Base-by-base conservation (phyloP, 1,140 invertebrate species). In the Vollenhovia emeryi region DNA sequence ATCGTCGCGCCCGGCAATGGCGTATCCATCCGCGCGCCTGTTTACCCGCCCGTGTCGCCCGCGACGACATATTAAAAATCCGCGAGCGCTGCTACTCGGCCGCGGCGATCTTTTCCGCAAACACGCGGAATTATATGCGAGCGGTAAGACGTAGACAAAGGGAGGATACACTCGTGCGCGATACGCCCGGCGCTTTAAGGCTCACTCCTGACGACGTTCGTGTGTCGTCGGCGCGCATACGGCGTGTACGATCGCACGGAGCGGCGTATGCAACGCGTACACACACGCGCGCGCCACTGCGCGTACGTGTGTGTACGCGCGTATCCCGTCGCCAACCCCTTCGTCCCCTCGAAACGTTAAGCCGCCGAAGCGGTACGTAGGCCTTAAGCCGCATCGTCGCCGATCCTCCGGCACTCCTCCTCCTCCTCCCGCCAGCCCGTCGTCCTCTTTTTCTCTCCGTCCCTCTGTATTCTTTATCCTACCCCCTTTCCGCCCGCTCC, bases 81-180 rank as follows among this genome's bases (percentile, higher is more conserved):
- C 86, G 91, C 59, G 80, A 75, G 85, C 33, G 60, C 21, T n/a
- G 36, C 62, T 24, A 40, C 55, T 74, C 84, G n/a, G 74, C 40
- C 60, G 24, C 79, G 43, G 79, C 86, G 73, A 95, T 94, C 94
- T 93, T 93, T 94, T 94, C 84, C 89, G 93, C 93, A 95, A 94
- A 95, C 94, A 94, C 86, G 50, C 66, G 92, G 94, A 94, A 94
- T 94, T 94, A 93, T 92, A 93, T 93, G 92, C 93, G 94, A 94
- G 93, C 93, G 91, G 71, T 95, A 95, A 95, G 94, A 94, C 94
- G 93, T 93, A 94, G 94, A 95, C 94, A 95, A 95, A 95, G 92
- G 91, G 79, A 50, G 79, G 55, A 71, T 68, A 80, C 48, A 33
- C 36, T 60, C 59, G 45, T 9, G 78, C 74, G 52, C 55, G 75